Conservation (phyloP, 1,140 invertebrate species). For the Megalopta genalis region DNA sequence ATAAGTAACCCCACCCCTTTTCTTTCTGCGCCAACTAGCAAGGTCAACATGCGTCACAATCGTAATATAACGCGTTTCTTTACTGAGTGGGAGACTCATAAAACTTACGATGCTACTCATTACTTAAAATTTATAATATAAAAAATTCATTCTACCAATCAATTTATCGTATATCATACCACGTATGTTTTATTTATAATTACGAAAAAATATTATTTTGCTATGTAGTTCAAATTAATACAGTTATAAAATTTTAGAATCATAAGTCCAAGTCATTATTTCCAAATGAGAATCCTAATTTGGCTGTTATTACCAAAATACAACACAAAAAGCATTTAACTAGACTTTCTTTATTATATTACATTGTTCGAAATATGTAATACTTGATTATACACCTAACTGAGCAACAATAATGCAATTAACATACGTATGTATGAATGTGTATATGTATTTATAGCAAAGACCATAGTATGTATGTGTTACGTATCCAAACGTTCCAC, state of each 20-base stretch:
- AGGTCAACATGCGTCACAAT: constrained; percentile 39
- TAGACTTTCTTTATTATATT: not conserved
- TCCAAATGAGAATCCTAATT: not conserved
- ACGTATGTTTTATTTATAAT: not conserved
- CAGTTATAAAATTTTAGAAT: not conserved
- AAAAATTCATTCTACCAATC: not conserved
- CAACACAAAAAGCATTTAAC: not conserved
- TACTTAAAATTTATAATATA: not conserved
- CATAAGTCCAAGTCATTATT: not conserved
- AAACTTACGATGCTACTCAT: constrained; percentile 13
- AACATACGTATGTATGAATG: not conserved
- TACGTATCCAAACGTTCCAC: not conserved
- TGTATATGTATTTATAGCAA: not conserved
- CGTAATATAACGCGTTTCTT: constrained; percentile 31
- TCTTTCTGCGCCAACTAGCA: not conserved
- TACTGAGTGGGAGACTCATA: constrained; percentile 28
- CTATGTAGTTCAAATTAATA: not conserved
- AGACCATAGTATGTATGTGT: not conserved
- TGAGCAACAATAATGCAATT: not conserved
- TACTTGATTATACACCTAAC: not conserved
- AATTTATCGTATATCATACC: not conserved
- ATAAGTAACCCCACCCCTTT: constrained; percentile 18
- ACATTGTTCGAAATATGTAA: not conserved
- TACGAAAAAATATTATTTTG: not conserved
- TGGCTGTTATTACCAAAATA: not conserved